Percentiles rank a stretch among this genome's conserved stretches.
phyloP scores from a whole-genome alignment of 2,113 vertebrate species.

The Crotalus viridis region DNA sequence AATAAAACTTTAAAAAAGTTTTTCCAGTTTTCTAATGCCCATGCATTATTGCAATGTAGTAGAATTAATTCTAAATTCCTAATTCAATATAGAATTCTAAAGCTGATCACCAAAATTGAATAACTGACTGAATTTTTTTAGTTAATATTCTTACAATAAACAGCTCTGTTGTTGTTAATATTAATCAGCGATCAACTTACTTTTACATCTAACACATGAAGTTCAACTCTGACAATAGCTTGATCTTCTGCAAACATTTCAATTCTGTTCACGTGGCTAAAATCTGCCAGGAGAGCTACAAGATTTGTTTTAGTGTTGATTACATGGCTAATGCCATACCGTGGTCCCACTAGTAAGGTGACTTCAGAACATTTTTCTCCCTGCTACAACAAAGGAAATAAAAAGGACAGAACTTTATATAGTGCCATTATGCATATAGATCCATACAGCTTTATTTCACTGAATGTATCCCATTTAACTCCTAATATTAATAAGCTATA shows the following conservation, averaged over 20 bases:
- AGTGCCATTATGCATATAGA: background rate
- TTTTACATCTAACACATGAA: conserved; percentile 96
- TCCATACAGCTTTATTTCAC: background rate
- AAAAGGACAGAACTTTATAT: background rate
- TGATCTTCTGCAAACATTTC: conserved; percentile 98
- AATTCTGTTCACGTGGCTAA: conserved; percentile 97
- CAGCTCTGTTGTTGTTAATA: background rate
- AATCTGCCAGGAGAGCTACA: conserved; percentile 94
- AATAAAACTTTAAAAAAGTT: background rate
- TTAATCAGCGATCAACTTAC: conserved; percentile 63
- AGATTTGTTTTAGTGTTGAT: conserved; percentile 98
- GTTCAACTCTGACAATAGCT: conserved; percentile 86
- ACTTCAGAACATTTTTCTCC: conserved; percentile 96
- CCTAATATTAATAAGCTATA: background rate
- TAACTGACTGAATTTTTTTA: background rate
- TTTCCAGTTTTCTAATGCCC: background rate
- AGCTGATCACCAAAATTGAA: background rate
- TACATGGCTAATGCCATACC: conserved; percentile 96
- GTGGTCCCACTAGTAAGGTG: conserved; percentile 90
- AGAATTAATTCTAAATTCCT: conserved; percentile 8
- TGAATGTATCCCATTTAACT: background rate
- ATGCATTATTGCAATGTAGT: background rate
- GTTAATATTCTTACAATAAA: background rate
- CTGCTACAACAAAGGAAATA: conserved; percentile 78
- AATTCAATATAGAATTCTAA: background rate